Percentiles rank a stretch among this genome's conserved stretches.
phyloP scores from a whole-genome alignment of 37 sponge, comb jelly and placozoan species.

The Agelas oroides region DNA sequence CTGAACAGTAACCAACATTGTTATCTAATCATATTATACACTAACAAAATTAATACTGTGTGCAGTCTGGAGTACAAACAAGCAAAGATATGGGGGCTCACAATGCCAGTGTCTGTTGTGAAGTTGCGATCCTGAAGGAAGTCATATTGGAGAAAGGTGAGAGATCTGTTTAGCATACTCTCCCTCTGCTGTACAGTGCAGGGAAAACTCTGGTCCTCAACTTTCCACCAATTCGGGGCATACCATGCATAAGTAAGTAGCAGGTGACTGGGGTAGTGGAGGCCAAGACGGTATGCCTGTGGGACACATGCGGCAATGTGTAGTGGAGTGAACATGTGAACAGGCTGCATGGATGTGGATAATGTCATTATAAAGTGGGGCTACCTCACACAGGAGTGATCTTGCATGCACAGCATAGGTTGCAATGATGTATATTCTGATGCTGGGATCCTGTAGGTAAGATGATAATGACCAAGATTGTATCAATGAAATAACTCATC shows the following conservation, averaged over 20 bases:
- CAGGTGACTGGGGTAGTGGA: constrained; percentile 10
- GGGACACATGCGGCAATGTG: too few relatives aligned
- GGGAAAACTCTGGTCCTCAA: neutral
- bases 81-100: too few relatives aligned
- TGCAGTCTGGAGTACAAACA: too few relatives aligned
- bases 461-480: too few relatives aligned
- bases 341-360: too few relatives aligned
- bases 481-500: too few relatives aligned
- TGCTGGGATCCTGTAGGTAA: constrained; percentile 7
- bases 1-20: too few relatives aligned
- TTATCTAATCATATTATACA: too few relatives aligned
- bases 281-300: constrained; percentile 19
- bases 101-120: neutral
- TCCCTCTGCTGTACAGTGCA: constrained; percentile 31
- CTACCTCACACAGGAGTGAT: constrained; percentile 38
- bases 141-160: constrained; percentile 33
- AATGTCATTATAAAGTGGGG: too few relatives aligned
- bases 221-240: constrained; percentile 22
- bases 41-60: too few relatives aligned
- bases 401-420: constrained; percentile 29
- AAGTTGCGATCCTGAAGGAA: constrained; percentile 10
- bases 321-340: too few relatives aligned
- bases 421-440: constrained; percentile 30
- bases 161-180: constrained; percentile 9
- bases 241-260: constrained; percentile 50